These are phyloP conservation scores for Falco biarmicus DNA, from an alignment of 2,797 vertebrate genomes.

Conservation along the genomic window DNA sequence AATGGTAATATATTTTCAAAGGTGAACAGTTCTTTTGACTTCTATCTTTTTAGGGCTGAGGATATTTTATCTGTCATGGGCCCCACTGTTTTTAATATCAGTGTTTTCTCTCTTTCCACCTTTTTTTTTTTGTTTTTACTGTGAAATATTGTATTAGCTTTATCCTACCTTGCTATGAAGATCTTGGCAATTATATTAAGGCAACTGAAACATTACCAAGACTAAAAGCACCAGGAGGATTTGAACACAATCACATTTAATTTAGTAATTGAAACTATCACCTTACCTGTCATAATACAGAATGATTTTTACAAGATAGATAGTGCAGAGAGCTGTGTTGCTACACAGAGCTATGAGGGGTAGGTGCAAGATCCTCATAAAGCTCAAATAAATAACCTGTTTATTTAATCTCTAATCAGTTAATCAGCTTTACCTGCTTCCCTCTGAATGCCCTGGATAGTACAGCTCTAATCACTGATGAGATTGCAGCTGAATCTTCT, in stretches of 20 bases:
- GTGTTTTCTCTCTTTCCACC: background rate
- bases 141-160: background rate
- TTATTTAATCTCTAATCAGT: background rate
- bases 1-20: background rate
- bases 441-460: background rate
- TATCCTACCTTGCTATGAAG: background rate
- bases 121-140: background rate
- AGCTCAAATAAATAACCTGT: background rate
- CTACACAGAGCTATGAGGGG: background rate
- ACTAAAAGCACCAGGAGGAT: background rate
- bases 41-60: background rate
- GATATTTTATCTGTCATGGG: background rate
- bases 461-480: background rate
- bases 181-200: background rate
- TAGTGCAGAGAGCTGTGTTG: background rate
- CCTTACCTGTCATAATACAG: background rate
- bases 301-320: background rate
- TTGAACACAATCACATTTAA: background rate
- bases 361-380: background rate
- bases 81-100: background rate
- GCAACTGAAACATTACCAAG: background rate
- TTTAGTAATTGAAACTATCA: background rate
- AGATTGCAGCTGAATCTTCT: background rate
- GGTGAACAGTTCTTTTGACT: background rate
- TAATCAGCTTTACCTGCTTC: background rate